These are phyloP conservation scores for Orthosia incerta DNA, from an alignment of 2,888 invertebrate species.

Conservation along the genomic window DNA sequence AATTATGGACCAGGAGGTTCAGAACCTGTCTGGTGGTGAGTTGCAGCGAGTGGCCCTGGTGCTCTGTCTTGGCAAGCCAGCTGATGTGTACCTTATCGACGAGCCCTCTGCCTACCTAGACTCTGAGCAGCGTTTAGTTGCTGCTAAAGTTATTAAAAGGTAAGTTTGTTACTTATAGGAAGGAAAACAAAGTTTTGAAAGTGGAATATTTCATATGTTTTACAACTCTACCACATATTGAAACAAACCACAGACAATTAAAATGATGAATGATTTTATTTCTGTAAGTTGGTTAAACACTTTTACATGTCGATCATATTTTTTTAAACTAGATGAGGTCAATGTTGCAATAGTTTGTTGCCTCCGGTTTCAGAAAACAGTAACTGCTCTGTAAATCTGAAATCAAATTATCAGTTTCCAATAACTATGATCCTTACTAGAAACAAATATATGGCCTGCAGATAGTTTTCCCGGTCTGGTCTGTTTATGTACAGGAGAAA, in stretches of 20 bases:
- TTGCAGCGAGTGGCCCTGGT: constrained; percentile 99
- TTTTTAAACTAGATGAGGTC: too few species aligned
- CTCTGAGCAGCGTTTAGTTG: constrained; percentile 99
- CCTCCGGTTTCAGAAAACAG: too few species aligned
- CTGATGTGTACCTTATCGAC: constrained; percentile 99
- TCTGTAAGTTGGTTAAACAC: too few species aligned
- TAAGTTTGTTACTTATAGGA: constrained; percentile 74
- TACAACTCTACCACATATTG: not conserved
- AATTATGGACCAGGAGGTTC: constrained; percentile 99
- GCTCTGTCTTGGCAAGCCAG: constrained; percentile 99
- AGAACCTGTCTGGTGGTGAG: constrained; percentile 99
- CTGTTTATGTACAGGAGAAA: not conserved
- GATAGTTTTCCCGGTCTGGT: not conserved
- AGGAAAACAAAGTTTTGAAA: not conserved
- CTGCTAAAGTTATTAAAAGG: constrained; percentile 99
- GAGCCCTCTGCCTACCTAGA: constrained; percentile 99
- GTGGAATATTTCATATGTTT: not conserved
- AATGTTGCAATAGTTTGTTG: too few species aligned
- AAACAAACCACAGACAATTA: not conserved
- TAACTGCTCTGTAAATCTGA: too few species aligned
- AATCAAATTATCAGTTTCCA: too few species aligned
- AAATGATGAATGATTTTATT: too few species aligned
- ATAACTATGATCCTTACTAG: too few species aligned
- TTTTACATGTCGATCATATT: too few species aligned
- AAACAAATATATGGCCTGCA: not conserved